Conservation (phyloP, 2,113 vertebrate species). For the pig (Sus scrofa) region T2T-Sscrofa CM000812.6:1753501-1754000, state of each 20-base stretch:
- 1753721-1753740: background rate
- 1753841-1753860: background rate
- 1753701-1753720: background rate
- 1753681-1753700: background rate
- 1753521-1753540: background rate
- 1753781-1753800: background rate
- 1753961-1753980: background rate
- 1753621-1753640: no score
- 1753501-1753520: background rate
- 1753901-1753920: background rate
- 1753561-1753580: no score
- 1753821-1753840: fast-evolving
- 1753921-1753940: background rate
- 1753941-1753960: no score
- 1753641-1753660: no score
- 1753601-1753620: no score
- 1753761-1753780: background rate
- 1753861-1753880: background rate
- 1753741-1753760: background rate
- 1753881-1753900: background rate
- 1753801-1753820: no score
- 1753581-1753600: no score
- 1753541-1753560: no score
- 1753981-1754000: background rate
- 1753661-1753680: no score